Conservation (phyloP, 2,113 vertebrate species). For the Triplophysa tibetana region DNA sequence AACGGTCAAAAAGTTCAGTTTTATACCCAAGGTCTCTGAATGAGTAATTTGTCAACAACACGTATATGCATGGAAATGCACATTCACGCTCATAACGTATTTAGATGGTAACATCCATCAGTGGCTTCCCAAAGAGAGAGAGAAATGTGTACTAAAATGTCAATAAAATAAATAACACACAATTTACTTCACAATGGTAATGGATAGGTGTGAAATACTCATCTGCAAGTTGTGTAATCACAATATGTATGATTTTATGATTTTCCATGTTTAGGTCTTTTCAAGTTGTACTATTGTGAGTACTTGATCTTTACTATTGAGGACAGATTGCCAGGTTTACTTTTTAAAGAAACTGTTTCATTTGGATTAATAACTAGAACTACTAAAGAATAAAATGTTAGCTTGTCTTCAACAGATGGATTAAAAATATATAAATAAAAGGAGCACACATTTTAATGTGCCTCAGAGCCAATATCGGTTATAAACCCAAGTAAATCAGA, state of each 20-base stretch:
- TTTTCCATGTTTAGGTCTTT: too few relatives aligned
- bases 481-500: too few relatives aligned
- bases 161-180: not conserved
- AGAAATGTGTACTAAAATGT: not conserved
- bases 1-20: slow-evolving; percentile 49
- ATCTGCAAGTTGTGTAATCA: too few relatives aligned
- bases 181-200: not conserved
- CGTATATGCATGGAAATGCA: slow-evolving; percentile 43
- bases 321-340: too few relatives aligned
- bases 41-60: slow-evolving; percentile 42
- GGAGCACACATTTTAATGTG: too few relatives aligned
- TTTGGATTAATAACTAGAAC: too few relatives aligned
- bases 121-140: slow-evolving; percentile 4
- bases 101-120: slow-evolving; percentile 41
- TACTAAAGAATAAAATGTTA: too few relatives aligned
- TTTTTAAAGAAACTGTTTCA: too few relatives aligned
- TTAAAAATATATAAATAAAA: too few relatives aligned
- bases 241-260: too few relatives aligned
- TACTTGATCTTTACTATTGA: not conserved
- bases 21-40: slow-evolving; percentile 46
- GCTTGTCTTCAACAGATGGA: too few relatives aligned
- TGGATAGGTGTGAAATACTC: not conserved
- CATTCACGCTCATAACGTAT: slow-evolving; percentile 36
- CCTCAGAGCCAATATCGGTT: too few relatives aligned
- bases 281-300: not conserved